A percentile compares a stretch with the other conserved stretches of the same genome.
These are phyloP conservation scores for Nomada fucata DNA, from an alignment of 2,888 invertebrate genomes.

Conservation along the genomic window DNA sequence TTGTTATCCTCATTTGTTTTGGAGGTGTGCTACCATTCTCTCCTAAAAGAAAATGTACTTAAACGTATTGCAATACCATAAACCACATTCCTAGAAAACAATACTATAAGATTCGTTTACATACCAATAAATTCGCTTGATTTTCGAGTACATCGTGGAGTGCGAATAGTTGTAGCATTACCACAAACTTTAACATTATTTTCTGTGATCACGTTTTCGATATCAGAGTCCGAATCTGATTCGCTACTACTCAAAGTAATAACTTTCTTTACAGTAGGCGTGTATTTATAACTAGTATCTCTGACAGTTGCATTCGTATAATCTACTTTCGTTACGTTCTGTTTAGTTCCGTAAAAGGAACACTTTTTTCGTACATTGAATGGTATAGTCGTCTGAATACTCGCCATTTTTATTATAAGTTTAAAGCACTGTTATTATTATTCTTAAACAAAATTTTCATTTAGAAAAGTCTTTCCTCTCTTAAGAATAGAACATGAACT, in stretches of 20 bases:
- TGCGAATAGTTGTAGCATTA: constrained; percentile 22
- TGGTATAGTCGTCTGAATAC: constrained; percentile 85
- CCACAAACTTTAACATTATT: constrained; percentile 14
- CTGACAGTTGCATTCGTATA: constrained; percentile 74
- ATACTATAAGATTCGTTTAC: not conserved
- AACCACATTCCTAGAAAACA: constrained; percentile 12
- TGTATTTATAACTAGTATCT: constrained; percentile 69
- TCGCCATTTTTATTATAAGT: constrained; percentile 73
- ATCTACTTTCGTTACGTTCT: constrained; percentile 70
- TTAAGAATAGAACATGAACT: not conserved
- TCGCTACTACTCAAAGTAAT: constrained; percentile 81
- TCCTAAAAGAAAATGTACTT: constrained; percentile 59
- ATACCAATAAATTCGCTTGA: constrained; percentile 67
- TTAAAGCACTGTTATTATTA: not conserved
- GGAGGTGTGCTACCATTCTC: constrained; percentile 63
- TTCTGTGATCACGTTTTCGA: constrained; percentile 68
- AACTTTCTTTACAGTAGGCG: constrained; percentile 78
- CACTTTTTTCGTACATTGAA: constrained; percentile 85
- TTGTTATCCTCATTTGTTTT: constrained; percentile 58
- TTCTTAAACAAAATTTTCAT: not conserved
- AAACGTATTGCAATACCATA: not conserved
- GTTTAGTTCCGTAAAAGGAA: constrained; percentile 77
- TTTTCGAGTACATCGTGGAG: constrained; percentile 66
- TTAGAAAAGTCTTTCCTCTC: not conserved
- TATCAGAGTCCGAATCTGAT: constrained; percentile 79